Base-by-base conservation (phyloP, 1,140 invertebrate genomes). In the Tetraneura akinire region DNA sequence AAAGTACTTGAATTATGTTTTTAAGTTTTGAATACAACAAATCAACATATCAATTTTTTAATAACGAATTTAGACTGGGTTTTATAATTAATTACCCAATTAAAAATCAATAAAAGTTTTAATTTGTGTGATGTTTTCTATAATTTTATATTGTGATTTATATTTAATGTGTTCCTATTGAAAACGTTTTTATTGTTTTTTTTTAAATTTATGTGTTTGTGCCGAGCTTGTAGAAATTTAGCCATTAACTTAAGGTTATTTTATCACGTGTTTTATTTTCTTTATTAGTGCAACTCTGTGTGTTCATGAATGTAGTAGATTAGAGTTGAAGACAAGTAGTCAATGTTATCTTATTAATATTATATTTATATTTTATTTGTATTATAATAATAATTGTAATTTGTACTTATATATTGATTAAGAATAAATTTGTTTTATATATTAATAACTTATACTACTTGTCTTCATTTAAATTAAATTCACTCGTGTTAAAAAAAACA, bases 141-240 rank as follows among this genome's bases (percentile, higher is more conserved):
- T 37, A 4, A 37, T 37, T 37, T 37, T 37, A 11, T 29, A 70
- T 26, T 70, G 23, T 71, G 68, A 71, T 29, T 51, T 32, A 8
- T 29, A 49, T 9, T 26, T 23, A 29, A 71, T 32, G 5, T 51
- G 68, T 71, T 71, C 68, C 47, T 71, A 71, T 71, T 49, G 4
- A 71, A 29, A 51, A 71, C 3, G 11, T n/a, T 32, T 32, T 51
- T 29, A 26, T 29, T n/a, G n/a, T 70, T 49, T n/a, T 49, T 49
- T 49, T 49, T 18, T 21, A 49, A 18, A 68, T 68, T 3, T 70
- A 10, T 71, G 16, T 29, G n/a, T 51, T 45, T 51, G 23, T 71
- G 45, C 49, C 14, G 45, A 71, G 47, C 23, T 49, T 71, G 21
- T 70, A 49, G 23, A 70, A 70, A 49, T 70, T 16, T 70, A 70